Base-by-base conservation (phyloP, 2,113 vertebrate genomes). In the Forbesichthys papilliferus region DNA sequence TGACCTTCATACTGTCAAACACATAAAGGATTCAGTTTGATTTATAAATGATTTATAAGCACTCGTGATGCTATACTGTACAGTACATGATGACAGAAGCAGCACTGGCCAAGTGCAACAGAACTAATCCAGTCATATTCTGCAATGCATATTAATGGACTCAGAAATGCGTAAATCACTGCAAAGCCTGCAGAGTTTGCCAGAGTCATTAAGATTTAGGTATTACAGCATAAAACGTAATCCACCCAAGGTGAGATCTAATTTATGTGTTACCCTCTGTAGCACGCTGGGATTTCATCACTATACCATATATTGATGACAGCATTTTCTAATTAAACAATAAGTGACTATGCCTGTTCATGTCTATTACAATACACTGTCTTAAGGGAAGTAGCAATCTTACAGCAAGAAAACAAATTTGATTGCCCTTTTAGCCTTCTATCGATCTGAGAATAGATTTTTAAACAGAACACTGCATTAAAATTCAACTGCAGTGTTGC, bases 101-200 rank as follows among this genome's bases (percentile, higher is more conserved):
- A n/a, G 76, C 68, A 61, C 53, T 61, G 48, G 51, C 58, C 59
- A 49, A 73, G 57, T 48, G 53, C 33, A 54, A 63, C 57, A 64
- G 64, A 66, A 57, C 75, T 60, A 33, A 82, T 60, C 66, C 59
- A 69, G 61, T 61, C 61, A 20, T 67, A 67, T 64, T 66, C 60
- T 4, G 64, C 48, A 57, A 64, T 46, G 51, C 72, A 73, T 70
- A 65, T 42, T 57, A 68, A 73, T 34, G 51, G 58, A 9, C n/a
- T 71, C 20, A 27, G 75, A 77, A 83, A 82, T 72, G 64, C 81
- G 75, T 36, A 83, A 84, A 83, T 81, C 62, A 63, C 71, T 76
- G 74, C 76, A 83, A 79, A 83, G 55, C 84, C 71, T 33, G 14
- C 64, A 79, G 73, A 61, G 68, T 81, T 73, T 65, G 49, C 61